These are phyloP conservation scores for Rhinophrynus dorsalis DNA, from an alignment of 2,797 vertebrate species.

Conservation along the genomic window DNA sequence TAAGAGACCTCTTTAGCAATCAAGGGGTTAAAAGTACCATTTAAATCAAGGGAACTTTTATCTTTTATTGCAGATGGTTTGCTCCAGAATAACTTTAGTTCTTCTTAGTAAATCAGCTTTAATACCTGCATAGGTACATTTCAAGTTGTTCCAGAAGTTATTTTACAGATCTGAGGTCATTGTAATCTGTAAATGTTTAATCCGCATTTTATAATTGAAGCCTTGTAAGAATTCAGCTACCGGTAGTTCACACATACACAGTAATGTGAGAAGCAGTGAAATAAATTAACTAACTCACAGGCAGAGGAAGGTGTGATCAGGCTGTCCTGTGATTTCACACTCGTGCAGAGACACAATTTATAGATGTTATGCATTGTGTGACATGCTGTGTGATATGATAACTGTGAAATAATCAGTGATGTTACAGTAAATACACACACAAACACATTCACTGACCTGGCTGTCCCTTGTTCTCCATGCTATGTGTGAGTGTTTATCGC, in stretches of 20 bases:
- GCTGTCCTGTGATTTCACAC: not conserved
- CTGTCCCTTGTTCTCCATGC: constrained; percentile 48
- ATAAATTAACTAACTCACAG: not conserved
- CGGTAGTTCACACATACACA: not conserved
- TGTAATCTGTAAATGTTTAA: not conserved
- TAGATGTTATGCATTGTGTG: not conserved
- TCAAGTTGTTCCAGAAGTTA: not conserved
- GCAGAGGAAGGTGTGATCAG: not conserved
- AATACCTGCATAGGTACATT: too few relatives aligned
- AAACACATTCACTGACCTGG: constrained; percentile 38
- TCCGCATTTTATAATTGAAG: not conserved
- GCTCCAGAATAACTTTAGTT: too few relatives aligned
- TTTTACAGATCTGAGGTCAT: not conserved
- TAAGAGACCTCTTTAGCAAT: too few relatives aligned
- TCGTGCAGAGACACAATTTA: not conserved
- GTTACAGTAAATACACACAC: constrained; percentile 1
- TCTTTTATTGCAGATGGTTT: too few relatives aligned
- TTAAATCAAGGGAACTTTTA: too few relatives aligned
- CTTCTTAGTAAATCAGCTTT: too few relatives aligned
- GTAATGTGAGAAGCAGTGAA: not conserved
- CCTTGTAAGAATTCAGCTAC: not conserved
- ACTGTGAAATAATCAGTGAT: not conserved
- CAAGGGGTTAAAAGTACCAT: too few relatives aligned
- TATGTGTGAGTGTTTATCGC: constrained; percentile 9
- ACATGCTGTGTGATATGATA: not conserved